Percentiles rank a stretch among this genome's conserved stretches.
These are phyloP conservation scores for Ischnura elegans DNA, from an alignment of 2,888 invertebrate genomes.

Conservation along the genomic window DNA sequence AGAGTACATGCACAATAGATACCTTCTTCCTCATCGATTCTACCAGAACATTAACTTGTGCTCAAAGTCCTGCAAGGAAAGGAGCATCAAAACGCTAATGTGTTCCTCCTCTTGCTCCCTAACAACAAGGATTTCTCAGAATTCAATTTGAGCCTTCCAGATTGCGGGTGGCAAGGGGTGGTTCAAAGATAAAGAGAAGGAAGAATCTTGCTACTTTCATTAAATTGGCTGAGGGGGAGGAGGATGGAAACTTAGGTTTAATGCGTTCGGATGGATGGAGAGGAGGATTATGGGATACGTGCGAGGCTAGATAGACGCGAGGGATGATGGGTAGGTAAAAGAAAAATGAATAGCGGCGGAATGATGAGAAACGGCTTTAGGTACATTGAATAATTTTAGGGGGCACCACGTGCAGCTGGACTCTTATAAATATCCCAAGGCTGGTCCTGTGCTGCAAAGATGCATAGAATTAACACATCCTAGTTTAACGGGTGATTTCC, in stretches of 20 bases:
- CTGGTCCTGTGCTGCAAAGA: too few species aligned
- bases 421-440: too few species aligned
- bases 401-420: too few species aligned
- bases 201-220: background rate
- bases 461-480: too few species aligned
- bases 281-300: background rate
- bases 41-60: background rate
- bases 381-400: background rate
- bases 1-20: background rate
- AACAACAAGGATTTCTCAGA: background rate
- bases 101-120: background rate
- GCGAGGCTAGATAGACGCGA: background rate
- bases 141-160: constrained; percentile 14
- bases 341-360: background rate
- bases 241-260: constrained; percentile 2
- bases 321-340: background rate
- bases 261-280: background rate
- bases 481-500: too few species aligned
- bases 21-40: background rate
- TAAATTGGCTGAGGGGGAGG: background rate
- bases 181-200: background rate
- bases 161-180: background rate
- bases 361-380: background rate
- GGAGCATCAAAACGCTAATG: constrained; percentile 21
- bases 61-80: constrained; percentile 31